Base-by-base conservation (phyloP, 2,888 invertebrate species). In the Spatulosminthurus flaviceps region DNA sequence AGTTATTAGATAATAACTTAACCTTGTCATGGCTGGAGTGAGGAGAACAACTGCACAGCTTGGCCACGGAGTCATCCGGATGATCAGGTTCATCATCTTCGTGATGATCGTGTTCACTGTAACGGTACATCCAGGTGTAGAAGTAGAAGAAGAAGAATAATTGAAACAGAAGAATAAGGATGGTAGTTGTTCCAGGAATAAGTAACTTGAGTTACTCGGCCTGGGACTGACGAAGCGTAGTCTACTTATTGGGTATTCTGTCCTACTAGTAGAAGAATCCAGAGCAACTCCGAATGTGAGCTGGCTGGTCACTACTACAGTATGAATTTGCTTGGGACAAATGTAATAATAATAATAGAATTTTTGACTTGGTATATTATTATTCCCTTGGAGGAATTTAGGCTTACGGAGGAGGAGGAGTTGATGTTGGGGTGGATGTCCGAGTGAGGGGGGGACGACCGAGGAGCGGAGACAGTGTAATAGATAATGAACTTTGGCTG, bases 171-270 rank as follows among this genome's bases (percentile, higher is more conserved):
- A 69, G 11, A 29, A 70, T 34, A 70, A 41, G 34, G 21, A 41
- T 29, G 22, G 29, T 41, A 34, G 70, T n/a, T n/a, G n/a, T 70
- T 70, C 70, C 70, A 70, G 70, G 70, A 19, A n/a, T 41, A 70
- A 34, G 41, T 70, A 34, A 34, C 41, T 41, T n/a, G n/a, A n/a
- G 28, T 28, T n/a, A 41, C 29, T 29, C 21, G 11, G 29, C 28
- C 28, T 69, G 69, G 34, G 70, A 70, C 34, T 41, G 29, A 70
- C 70, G 41, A 41, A 70, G 41, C 29, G 41, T 70, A 70, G 70
- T 70, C 70, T 70, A 70, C 70, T 41, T 72, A 51, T 51, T 72
- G 72, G 51, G 72, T 72, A 51, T 43, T 28, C 28, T 28, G 29
- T n/a, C 29, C 34, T 29, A 29, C 29, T 69, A 69, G 11, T 69